phyloP scores from a whole-genome alignment of 2,113 vertebrate species.

The Oncorhynchus nerka region DNA sequence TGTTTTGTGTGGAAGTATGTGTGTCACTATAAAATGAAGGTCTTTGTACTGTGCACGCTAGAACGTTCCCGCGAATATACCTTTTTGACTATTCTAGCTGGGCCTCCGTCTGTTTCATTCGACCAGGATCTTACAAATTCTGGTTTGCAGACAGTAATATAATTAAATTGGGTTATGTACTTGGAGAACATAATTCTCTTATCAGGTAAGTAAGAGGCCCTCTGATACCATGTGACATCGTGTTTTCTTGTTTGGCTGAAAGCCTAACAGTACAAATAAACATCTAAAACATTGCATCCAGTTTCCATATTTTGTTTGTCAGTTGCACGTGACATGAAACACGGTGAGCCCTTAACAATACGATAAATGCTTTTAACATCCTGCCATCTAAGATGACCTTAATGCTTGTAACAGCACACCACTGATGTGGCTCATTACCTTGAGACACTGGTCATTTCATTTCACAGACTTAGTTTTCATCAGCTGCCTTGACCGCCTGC shows the following conservation, averaged over 20 bases:
- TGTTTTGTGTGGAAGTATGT: too few relatives aligned
- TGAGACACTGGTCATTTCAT: conserved; percentile 74
- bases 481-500: conserved; percentile 58
- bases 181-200: too few relatives aligned
- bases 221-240: conserved; percentile 60
- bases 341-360: conserved; percentile 53
- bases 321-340: conserved; percentile 47
- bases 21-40: too few relatives aligned
- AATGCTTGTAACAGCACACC: conserved; percentile 64
- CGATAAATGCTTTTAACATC: conserved; percentile 68
- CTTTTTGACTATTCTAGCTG: too few relatives aligned
- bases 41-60: too few relatives aligned
- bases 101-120: too few relatives aligned
- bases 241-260: conserved; percentile 44
- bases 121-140: too few relatives aligned
- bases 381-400: conserved; percentile 66
- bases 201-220: conserved; percentile 45
- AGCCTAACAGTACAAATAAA: conserved; percentile 41
- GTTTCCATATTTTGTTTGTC: conserved; percentile 53
- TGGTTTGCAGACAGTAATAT: too few relatives aligned
- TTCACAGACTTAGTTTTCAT: conserved; percentile 78
- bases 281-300: conserved; percentile 45
- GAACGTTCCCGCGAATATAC: too few relatives aligned
- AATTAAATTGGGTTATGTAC: too few relatives aligned
- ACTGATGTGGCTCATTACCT: conserved; percentile 70